Conservation (phyloP, 92 coral and sea anemone genomes). For the Muricea muricata region DNA sequence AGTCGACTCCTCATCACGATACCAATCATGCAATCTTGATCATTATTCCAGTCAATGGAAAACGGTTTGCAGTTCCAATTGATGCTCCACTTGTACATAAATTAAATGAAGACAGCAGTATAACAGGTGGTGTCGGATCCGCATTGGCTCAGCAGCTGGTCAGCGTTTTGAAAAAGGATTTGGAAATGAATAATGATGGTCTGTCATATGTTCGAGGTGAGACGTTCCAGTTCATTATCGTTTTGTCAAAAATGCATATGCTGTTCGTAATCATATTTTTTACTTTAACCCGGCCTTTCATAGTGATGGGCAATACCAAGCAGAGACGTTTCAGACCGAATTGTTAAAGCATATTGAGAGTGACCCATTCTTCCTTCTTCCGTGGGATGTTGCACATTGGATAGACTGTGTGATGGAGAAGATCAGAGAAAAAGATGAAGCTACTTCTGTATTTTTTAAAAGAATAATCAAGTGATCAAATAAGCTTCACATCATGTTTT, state of each 20-base stretch:
- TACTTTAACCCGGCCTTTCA: not conserved
- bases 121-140: not conserved
- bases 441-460: too few relatives aligned
- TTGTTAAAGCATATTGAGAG: not conserved
- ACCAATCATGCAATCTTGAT: not conserved
- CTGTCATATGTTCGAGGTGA: slow-evolving; percentile 15
- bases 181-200: not conserved
- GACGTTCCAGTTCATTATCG: not conserved
- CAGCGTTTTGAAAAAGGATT: not conserved
- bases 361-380: not conserved
- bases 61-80: not conserved
- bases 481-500: not conserved
- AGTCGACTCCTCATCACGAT: not conserved
- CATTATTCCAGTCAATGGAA: not conserved
- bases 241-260: too few relatives aligned
- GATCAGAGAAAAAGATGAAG: too few relatives aligned
- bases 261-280: too few relatives aligned
- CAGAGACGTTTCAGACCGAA: slow-evolving; percentile 2
- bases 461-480: not conserved
- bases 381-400: slow-evolving; percentile 21
- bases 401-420: not conserved
- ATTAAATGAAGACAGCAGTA: slow-evolving; percentile 9
- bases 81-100: not conserved
- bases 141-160: not conserved
- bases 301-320: slow-evolving; percentile 1